Conservation (phyloP, 2,113 vertebrate genomes). For the Myxocyprinus asiaticus region DNA sequence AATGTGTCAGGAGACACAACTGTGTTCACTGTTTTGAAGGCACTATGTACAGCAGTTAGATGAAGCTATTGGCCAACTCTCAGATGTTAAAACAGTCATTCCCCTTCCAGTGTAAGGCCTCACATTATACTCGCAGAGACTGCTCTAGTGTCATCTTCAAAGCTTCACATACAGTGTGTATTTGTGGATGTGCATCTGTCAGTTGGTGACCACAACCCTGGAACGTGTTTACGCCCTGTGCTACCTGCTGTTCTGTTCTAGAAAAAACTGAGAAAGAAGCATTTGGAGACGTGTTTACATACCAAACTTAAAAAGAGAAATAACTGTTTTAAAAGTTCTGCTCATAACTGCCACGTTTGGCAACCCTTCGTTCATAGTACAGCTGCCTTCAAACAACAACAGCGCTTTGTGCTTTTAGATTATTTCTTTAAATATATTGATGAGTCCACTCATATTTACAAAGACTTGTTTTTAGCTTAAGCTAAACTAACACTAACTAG, state of each 20-base stretch:
- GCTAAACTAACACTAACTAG: too few relatives aligned
- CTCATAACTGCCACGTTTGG: not conserved
- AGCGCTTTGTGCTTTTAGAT: not conserved
- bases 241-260: not conserved
- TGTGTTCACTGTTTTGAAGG: too few relatives aligned
- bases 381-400: not conserved
- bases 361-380: not conserved
- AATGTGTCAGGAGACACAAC: too few relatives aligned
- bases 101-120: not conserved
- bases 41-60: too few relatives aligned
- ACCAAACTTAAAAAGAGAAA: not conserved
- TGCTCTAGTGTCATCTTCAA: not conserved
- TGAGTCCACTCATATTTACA: not conserved
- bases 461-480: not conserved
- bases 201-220: conserved; percentile 22
- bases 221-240: not conserved
- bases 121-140: not conserved
- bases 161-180: not conserved
- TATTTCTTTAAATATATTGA: not conserved
- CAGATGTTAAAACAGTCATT: not conserved
- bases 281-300: not conserved
- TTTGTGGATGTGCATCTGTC: conserved; percentile 5
- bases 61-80: not conserved
- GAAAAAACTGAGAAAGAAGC: not conserved
- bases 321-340: not conserved